Conservation (phyloP, 2,113 vertebrate genomes). For the Trichechus manatus region DNA sequence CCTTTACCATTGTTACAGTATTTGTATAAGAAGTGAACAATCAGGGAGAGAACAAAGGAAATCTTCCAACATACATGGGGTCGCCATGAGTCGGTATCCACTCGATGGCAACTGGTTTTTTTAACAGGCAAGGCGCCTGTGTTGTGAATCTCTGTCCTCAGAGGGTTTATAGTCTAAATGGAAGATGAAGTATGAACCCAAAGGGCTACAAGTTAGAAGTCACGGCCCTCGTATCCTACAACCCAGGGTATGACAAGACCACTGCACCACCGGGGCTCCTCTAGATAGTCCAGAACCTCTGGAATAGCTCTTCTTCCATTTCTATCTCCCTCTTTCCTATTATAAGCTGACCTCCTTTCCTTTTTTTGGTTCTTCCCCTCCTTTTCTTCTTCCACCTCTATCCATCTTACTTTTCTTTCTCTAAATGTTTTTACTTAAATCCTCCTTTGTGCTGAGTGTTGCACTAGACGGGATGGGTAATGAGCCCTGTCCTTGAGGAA, state of each 20-base stretch:
- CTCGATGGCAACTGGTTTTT: neutral
- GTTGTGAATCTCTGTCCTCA: neutral
- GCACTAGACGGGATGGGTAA: fast-evolving
- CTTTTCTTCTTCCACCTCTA: neutral
- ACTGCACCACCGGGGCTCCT: neutral
- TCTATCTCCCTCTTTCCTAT: neutral
- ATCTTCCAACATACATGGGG: neutral
- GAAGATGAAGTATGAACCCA: neutral
- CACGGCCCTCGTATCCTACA: neutral
- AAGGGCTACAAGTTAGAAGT: neutral
- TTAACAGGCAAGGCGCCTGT: neutral
- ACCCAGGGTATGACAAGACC: neutral
- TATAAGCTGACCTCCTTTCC: neutral
- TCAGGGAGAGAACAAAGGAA: neutral
- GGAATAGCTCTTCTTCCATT: neutral
- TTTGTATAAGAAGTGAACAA: neutral
- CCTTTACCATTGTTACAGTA: fast-evolving
- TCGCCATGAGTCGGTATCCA: neutral
- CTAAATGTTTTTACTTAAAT: neutral
- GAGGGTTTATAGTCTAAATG: neutral
- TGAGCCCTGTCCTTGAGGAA: neutral
- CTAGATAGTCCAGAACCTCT: neutral
- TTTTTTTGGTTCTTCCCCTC: neutral
- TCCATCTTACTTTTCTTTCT: neutral
- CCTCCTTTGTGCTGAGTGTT: neutral